Evolutionary conservation across 2,797 vertebrate genomes (phyloP).

Genomic region (Pantherophis vulpinus): DNA sequence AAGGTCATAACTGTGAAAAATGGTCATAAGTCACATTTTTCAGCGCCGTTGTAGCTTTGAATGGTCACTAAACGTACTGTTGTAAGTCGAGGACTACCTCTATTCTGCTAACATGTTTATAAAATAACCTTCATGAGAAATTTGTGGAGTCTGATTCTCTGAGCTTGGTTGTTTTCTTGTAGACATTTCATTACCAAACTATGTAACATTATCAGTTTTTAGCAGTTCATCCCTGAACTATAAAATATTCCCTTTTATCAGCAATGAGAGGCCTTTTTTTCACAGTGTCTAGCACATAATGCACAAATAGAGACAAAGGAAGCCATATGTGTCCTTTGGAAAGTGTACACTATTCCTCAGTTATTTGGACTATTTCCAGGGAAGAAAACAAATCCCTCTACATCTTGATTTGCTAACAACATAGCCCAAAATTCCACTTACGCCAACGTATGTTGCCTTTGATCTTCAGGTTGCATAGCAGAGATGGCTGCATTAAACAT

Average conservation of each 20-base stretch:
- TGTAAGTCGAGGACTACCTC: too few species aligned
- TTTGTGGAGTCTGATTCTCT: background rate
- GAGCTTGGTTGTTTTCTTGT: background rate
- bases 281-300: background rate
- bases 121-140: background rate
- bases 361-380: background rate
- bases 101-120: background rate
- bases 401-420: background rate
- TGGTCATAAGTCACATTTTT: too few species aligned
- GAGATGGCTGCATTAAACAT: background rate
- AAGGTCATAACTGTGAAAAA: too few species aligned
- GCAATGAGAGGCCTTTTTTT: background rate
- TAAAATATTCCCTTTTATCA: background rate
- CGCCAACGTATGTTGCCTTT: background rate
- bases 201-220: background rate
- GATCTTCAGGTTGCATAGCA: background rate
- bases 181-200: background rate
- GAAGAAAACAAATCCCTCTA: background rate
- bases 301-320: background rate
- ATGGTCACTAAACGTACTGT: too few species aligned
- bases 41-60: too few species aligned
- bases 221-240: background rate
- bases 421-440: slow-evolving; percentile 14
- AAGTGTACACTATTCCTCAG: background rate
- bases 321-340: background rate